Conservation (phyloP, 2,888 invertebrate species). For the Loripinus fragilis region DNA sequence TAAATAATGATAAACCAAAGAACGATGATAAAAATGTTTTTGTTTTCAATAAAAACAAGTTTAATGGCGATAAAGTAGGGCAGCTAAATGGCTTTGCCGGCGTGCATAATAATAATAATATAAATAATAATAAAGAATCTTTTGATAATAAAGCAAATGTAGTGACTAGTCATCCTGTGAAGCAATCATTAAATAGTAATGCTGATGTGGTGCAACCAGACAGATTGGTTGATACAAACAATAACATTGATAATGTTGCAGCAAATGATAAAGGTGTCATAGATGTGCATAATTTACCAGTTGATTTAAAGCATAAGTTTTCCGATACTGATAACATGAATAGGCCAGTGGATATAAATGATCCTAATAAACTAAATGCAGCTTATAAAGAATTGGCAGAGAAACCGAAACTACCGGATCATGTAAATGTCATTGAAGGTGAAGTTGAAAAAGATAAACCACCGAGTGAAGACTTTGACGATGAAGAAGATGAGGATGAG, state of each 20-base stretch:
- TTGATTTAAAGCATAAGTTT: neutral
- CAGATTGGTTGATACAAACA: neutral
- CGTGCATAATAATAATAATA: neutral
- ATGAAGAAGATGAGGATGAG: slow-evolving; percentile 23
- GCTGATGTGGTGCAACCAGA: neutral
- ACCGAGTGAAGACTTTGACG: neutral
- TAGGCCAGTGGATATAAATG: slow-evolving; percentile 31
- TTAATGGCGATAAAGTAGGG: neutral
- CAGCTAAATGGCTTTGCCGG: neutral
- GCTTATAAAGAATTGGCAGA: neutral
- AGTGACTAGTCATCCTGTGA: neutral
- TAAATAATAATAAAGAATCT: neutral
- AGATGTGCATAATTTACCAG: neutral
- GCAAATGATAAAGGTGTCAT: neutral
- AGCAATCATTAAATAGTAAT: neutral
- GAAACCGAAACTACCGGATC: slow-evolving; percentile 8
- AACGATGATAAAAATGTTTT: slow-evolving; percentile 4
- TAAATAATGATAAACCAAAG: neutral
- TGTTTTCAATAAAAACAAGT: slow-evolving; percentile 9
- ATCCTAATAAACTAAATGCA: slow-evolving; percentile 25
- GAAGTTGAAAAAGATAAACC: slow-evolving; percentile 32
- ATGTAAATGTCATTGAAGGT: slow-evolving; percentile 34
- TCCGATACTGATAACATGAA: neutral
- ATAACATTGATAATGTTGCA: neutral
- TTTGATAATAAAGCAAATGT: neutral